Conservation (phyloP, 2,113 vertebrate species). For the Gobiocypris rarus region DNA sequence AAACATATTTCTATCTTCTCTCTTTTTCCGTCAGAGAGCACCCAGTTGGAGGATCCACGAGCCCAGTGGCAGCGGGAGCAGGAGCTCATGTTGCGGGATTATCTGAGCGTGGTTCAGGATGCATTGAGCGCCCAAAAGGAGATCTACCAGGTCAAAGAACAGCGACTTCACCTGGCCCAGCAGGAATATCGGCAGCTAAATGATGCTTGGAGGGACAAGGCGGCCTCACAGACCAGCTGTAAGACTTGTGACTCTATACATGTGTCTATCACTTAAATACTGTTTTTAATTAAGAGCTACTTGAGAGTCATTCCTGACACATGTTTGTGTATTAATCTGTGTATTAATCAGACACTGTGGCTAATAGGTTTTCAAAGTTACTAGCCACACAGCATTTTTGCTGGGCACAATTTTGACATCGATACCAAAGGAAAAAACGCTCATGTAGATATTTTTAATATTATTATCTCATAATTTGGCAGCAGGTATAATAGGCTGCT, state of each 20-base stretch:
- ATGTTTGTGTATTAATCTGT: background rate
- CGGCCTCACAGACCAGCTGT: slow-evolving; percentile 94
- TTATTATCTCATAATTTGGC: too few species aligned
- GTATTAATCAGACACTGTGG: too few species aligned
- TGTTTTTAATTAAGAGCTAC: background rate
- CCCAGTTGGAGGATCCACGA: slow-evolving; percentile 96
- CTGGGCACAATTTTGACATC: too few species aligned
- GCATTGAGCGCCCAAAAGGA: slow-evolving; percentile 93
- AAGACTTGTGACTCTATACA: slow-evolving; percentile 67
- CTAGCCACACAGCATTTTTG: too few species aligned
- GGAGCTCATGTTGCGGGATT: slow-evolving; percentile 95
- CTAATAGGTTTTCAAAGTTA: too few species aligned
- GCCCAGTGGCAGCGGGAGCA: slow-evolving; percentile 95
- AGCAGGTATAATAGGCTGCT: too few species aligned
- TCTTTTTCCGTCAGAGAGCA: slow-evolving; percentile 73
- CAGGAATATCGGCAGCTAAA: slow-evolving; percentile 92
- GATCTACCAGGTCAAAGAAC: slow-evolving; percentile 97
- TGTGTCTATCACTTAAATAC: background rate
- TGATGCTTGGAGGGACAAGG: slow-evolving; percentile 91
- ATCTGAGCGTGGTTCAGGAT: slow-evolving; percentile 91
- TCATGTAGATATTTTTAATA: too few species aligned
- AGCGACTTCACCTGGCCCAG: slow-evolving; percentile 92
- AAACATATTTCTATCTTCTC: background rate
- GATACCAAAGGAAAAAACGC: too few species aligned
- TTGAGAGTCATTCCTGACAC: background rate